Evolutionary conservation across 2,797 vertebrate genomes (phyloP).

Genomic region (Urophycis tenuis): DNA sequence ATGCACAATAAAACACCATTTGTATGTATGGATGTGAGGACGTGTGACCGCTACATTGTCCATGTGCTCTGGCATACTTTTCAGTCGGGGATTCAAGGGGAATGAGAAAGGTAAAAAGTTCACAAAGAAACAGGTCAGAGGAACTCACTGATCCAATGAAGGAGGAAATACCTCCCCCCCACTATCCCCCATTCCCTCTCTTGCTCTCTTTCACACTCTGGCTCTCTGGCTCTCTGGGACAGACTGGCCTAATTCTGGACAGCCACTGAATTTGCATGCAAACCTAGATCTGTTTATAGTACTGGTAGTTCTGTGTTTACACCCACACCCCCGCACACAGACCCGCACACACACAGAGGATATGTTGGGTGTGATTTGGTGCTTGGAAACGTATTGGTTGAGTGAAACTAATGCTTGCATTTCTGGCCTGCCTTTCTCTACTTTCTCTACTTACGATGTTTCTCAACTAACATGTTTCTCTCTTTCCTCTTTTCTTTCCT

Average conservation of each 20-base stretch:
- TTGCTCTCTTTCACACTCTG: background rate
- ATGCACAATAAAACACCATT: no score
- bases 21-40: background rate
- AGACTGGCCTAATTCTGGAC: slow-evolving; percentile 36
- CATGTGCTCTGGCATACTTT: background rate
- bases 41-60: background rate
- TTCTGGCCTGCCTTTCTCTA: slow-evolving; percentile 4
- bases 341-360: slow-evolving; percentile 4
- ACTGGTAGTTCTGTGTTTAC: slow-evolving; percentile 16
- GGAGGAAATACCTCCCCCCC: background rate
- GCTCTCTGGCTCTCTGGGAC: background rate
- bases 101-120: background rate
- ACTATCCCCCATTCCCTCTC: no score
- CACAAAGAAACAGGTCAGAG: slow-evolving; percentile 18
- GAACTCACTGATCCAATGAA: slow-evolving; percentile 22
- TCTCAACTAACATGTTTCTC: slow-evolving; percentile 40
- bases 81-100: background rate
- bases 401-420: background rate
- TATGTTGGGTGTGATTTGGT: background rate
- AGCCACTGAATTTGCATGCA: slow-evolving; percentile 22
- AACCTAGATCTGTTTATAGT: no score
- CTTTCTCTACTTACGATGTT: slow-evolving; percentile 26
- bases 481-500: background rate
- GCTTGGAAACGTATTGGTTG: no score
- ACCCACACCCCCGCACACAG: slow-evolving; percentile 13